Conservation (phyloP, 2,888 invertebrate genomes). For the Strigamia transsilvanica region DNA sequence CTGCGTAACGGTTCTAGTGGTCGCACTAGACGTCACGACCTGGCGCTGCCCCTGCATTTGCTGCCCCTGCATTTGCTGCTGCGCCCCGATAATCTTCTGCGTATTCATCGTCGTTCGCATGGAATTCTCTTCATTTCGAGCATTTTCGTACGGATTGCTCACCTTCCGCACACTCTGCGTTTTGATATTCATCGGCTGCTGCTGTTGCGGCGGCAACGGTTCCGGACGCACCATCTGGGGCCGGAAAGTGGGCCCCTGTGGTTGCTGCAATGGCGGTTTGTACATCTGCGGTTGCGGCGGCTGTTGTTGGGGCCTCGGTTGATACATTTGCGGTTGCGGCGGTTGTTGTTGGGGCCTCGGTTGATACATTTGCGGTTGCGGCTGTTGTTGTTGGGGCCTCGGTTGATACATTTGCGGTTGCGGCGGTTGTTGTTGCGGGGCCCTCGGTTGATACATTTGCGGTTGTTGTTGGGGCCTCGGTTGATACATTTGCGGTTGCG, state of each 20-base stretch:
- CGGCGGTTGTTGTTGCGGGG: conserved; percentile 66
- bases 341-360: conserved; percentile 69
- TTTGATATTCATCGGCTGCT: conserved; percentile 26
- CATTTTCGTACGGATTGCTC: conserved; percentile 39
- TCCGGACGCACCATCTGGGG: conserved; percentile 54
- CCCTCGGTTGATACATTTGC: conserved; percentile 64
- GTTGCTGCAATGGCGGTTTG: conserved; percentile 69
- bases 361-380: conserved; percentile 43
- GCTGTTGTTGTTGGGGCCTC: conserved; percentile 34
- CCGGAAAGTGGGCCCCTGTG: conserved; percentile 57
- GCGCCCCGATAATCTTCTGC: conserved; percentile 27
- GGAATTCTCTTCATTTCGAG: neutral
- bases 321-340: conserved; percentile 58
- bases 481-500: neutral
- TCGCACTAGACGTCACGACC: neutral
- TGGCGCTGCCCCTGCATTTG: conserved; percentile 37
- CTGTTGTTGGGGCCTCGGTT: conserved; percentile 53
- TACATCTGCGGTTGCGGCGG: conserved; percentile 51
- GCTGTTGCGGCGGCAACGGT: conserved; percentile 43
- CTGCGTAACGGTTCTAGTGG: conserved; percentile 9
- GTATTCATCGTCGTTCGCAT: conserved; percentile 15
- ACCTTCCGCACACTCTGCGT: conserved; percentile 51
- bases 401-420: conserved; percentile 58
- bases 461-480: conserved; percentile 11
- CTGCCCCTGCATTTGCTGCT: conserved; percentile 14